A percentile compares a stretch with the other conserved stretches of the same genome.
Evolutionary conservation across 1,140 invertebrate species (phyloP).

Genomic region (Euschistus heros): DNA sequence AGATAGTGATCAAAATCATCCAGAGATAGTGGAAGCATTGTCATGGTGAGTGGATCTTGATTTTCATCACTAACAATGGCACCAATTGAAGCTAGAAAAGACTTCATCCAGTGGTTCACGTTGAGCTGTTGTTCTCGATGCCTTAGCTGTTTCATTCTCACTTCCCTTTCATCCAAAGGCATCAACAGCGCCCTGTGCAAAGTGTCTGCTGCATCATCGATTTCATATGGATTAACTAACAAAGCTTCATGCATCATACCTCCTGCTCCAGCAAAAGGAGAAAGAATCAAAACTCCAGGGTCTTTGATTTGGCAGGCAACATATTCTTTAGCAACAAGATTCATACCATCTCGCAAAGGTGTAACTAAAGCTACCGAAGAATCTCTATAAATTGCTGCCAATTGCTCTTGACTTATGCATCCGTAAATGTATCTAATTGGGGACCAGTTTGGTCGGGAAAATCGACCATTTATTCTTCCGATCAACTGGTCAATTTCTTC

Average conservation of each 20-base stretch:
- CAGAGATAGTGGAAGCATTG: constrained; percentile 73
- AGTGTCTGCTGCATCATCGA: constrained; percentile 75
- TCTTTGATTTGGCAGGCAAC: constrained; percentile 83
- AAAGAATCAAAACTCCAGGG: constrained; percentile 77
- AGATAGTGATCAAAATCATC: constrained; percentile 81
- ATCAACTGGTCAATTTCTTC: constrained; percentile 84
- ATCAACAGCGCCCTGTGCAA: constrained; percentile 76
- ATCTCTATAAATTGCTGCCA: constrained; percentile 76
- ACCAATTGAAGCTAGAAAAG: constrained; percentile 76
- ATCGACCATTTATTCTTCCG: constrained; percentile 73
- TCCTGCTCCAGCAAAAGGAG: constrained; percentile 80
- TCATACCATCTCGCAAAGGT: constrained; percentile 83
- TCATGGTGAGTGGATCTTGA: constrained; percentile 67
- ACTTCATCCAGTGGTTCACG: constrained; percentile 81
- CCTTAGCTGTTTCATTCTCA: constrained; percentile 76
- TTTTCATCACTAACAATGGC: constrained; percentile 58
- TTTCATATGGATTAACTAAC: constrained; percentile 82
- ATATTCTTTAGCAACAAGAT: constrained; percentile 86
- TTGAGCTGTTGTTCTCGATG: constrained; percentile 70
- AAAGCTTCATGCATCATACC: constrained; percentile 86
- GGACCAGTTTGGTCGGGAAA: constrained; percentile 81
- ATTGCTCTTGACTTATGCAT: constrained; percentile 71
- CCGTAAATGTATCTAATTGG: constrained; percentile 86
- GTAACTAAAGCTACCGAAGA: constrained; percentile 77
- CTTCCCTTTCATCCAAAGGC: constrained; percentile 75